Conservation (phyloP, 2,113 vertebrate species). For the Crotalus tigris region DNA sequence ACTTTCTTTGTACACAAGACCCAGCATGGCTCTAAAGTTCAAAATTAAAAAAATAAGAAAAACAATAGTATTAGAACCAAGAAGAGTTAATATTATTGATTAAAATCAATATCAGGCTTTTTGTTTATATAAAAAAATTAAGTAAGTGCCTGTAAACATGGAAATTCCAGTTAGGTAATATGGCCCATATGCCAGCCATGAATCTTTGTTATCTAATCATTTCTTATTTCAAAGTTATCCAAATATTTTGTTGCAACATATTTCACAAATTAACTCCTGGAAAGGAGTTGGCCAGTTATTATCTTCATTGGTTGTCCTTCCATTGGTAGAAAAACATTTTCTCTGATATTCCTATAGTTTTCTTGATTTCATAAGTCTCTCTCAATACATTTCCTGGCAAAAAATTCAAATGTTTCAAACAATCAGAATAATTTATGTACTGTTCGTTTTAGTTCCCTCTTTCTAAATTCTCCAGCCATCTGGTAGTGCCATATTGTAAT, state of each 20-base stretch:
- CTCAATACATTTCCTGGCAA: neutral
- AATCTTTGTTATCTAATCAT: neutral
- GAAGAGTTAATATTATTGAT: neutral
- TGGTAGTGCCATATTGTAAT: neutral
- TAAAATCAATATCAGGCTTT: neutral
- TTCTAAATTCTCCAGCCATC: neutral
- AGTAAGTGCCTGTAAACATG: neutral
- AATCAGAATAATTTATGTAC: neutral
- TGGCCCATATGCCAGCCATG: neutral
- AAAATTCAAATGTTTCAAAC: neutral
- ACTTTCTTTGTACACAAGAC: neutral
- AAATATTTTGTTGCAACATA: neutral
- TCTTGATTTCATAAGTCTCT: neutral
- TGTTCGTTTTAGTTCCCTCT: neutral
- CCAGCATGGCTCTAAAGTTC: neutral
- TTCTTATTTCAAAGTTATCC: neutral
- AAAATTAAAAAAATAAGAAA: neutral
- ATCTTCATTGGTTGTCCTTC: neutral
- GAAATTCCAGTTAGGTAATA: neutral
- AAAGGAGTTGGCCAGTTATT: neutral
- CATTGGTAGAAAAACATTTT: neutral
- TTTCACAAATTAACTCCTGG: neutral
- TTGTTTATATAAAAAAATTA: neutral
- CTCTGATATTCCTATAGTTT: neutral
- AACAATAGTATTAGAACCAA: neutral